Percentiles rank a stretch among this genome's conserved stretches.
Evolutionary conservation across 1,140 invertebrate genomes (phyloP).

Genomic region (Aphis craccivora): DNA sequence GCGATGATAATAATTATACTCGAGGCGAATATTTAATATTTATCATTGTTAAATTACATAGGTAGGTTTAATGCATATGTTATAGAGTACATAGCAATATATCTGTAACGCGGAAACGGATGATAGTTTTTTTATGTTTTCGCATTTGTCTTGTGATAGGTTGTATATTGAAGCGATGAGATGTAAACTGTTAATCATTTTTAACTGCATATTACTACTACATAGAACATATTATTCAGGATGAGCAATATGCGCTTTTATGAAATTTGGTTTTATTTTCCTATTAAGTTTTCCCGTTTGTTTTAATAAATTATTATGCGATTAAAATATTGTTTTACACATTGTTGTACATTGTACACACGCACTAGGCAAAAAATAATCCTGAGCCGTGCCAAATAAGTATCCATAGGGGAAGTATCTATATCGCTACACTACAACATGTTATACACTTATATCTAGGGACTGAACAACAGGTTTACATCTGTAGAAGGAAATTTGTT

Average conservation of each 20-base stretch:
- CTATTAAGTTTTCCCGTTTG: background rate
- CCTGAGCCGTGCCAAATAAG: background rate
- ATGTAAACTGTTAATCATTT: background rate
- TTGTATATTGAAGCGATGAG: background rate
- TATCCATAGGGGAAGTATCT: background rate
- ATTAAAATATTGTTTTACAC: background rate
- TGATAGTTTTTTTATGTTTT: background rate
- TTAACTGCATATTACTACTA: background rate
- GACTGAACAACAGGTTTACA: background rate
- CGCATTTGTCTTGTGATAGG: background rate
- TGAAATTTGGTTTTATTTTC: background rate
- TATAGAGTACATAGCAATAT: background rate
- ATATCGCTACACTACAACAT: background rate
- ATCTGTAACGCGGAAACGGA: background rate
- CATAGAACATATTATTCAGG: no score
- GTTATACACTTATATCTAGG: background rate
- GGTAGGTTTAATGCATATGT: background rate
- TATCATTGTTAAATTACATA: background rate
- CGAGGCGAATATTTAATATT: slow-evolving; percentile 10
- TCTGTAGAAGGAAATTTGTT: slow-evolving; percentile 19
- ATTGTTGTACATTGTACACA: no score
- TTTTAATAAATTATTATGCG: background rate
- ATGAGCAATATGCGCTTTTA: no score
- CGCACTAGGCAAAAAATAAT: background rate
- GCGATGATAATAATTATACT: slow-evolving; percentile 10